Percentiles rank a stretch among this genome's conserved stretches.
phyloP scores from a whole-genome alignment of 2,888 invertebrate species.

The Eupithecia subfuscata region DNA sequence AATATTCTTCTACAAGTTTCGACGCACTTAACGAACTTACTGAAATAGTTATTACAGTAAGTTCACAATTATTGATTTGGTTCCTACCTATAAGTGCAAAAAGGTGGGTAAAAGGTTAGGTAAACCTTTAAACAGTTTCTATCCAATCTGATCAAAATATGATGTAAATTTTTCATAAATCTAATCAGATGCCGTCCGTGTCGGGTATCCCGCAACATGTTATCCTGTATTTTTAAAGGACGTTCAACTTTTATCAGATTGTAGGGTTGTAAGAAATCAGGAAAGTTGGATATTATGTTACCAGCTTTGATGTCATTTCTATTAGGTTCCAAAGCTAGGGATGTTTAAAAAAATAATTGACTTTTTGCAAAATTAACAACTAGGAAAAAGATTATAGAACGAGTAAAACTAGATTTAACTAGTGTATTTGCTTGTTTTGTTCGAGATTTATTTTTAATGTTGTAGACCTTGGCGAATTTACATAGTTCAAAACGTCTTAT shows the following conservation, averaged over 20 bases:
- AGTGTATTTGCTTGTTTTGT: too few relatives aligned
- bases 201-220: constrained; percentile 26
- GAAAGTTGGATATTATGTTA: constrained; percentile 1
- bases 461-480: too few relatives aligned
- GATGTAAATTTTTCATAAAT: constrained; percentile 21
- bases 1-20: too few relatives aligned
- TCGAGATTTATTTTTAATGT: too few relatives aligned
- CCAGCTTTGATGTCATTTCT: constrained; percentile 6
- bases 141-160: constrained; percentile 4
- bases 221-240: constrained; percentile 32
- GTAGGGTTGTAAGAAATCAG: constrained; percentile 19
- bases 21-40: too few relatives aligned
- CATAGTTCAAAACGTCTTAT: too few relatives aligned
- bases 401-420: too few relatives aligned
- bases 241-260: constrained; percentile 27
- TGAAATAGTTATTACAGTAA: too few relatives aligned
- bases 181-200: constrained; percentile 15
- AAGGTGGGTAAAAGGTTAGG: not conserved
- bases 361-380: too few relatives aligned
- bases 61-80: too few relatives aligned
- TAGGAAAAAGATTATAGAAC: too few relatives aligned
- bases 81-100: too few relatives aligned
- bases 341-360: not conserved
- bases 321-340: not conserved
- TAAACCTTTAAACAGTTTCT: not conserved